These are phyloP conservation scores for Harlomillsia oculata DNA, from an alignment of 1,140 invertebrate genomes.

Conservation along the genomic window DNA sequence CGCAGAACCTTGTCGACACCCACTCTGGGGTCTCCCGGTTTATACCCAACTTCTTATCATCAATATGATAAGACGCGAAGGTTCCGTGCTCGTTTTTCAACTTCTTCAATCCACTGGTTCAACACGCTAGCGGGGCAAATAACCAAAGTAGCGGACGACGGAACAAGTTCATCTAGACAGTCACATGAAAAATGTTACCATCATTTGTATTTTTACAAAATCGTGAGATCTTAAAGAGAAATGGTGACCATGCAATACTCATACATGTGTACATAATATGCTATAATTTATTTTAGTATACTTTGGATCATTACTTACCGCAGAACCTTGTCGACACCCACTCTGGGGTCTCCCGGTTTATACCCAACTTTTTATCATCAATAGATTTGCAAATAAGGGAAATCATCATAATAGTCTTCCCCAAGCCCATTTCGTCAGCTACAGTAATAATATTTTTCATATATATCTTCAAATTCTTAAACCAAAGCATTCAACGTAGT, in stretches of 20 bases:
- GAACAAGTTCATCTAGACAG: constrained; percentile 13
- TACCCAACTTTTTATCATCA: constrained; percentile 37
- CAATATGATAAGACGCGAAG: constrained; percentile 66
- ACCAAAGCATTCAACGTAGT: constrained; percentile 15
- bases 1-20: constrained; percentile 17
- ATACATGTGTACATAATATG: no score
- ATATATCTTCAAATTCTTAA: constrained; percentile 15
- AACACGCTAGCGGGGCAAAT: constrained; percentile 77
- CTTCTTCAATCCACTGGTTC: constrained; percentile 78
- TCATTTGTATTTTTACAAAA: no score
- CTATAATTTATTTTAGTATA: no score
- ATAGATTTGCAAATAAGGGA: constrained; percentile 53
- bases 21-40: constrained; percentile 40
- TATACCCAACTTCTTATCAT: constrained; percentile 51
- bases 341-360: constrained; percentile 31
- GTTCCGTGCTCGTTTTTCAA: constrained; percentile 52
- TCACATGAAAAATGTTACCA: no score
- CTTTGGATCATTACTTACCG: neutral
- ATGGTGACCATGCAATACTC: no score
- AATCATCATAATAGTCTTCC: constrained; percentile 89
- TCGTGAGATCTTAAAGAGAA: no score
- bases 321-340: constrained; percentile 14
- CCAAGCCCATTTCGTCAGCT: constrained; percentile 92
- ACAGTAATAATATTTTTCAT: neutral
- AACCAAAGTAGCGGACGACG: constrained; percentile 63